These are phyloP conservation scores for Siniperca scherzeri DNA, from an alignment of 2,797 vertebrate species.

Conservation along the genomic window DNA sequence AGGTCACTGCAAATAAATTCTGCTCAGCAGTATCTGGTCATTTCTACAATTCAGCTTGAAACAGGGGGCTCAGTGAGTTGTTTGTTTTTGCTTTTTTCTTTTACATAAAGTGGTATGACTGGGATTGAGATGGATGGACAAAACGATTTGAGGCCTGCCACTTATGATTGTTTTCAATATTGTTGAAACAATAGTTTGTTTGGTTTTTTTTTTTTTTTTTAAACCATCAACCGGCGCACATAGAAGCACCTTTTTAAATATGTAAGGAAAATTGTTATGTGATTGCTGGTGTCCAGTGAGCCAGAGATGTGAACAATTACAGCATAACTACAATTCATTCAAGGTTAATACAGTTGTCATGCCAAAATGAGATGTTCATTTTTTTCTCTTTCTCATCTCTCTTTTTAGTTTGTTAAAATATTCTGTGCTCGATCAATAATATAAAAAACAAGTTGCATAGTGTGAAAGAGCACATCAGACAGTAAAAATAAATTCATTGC, in stretches of 20 bases:
- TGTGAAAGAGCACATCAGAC: slow-evolving; percentile 65
- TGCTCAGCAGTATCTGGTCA: background rate
- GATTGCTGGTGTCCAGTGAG: background rate
- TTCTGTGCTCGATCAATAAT: slow-evolving; percentile 12
- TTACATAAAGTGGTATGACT: background rate
- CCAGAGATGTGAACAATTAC: background rate
- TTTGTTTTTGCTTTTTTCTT: background rate
- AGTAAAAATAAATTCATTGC: slow-evolving; percentile 75
- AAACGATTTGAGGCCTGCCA: too few species aligned
- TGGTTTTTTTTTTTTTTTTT: too few species aligned
- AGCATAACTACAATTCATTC: slow-evolving; percentile 17
- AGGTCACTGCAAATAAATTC: background rate
- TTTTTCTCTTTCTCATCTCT: background rate
- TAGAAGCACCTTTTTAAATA: background rate
- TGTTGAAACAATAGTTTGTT: too few species aligned
- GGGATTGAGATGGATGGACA: background rate
- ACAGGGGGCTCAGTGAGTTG: background rate
- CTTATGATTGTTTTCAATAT: background rate
- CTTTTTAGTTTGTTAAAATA: slow-evolving; percentile 36
- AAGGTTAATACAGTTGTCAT: slow-evolving; percentile 10
- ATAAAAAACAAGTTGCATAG: background rate
- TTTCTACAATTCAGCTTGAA: background rate
- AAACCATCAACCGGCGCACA: background rate
- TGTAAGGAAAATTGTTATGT: background rate
- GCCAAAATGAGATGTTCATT: slow-evolving; percentile 7